These are phyloP conservation scores for Echinometra lucunter DNA, from an alignment of 53 echinoderm and acorn worm genomes.

Conservation along the genomic window DNA sequence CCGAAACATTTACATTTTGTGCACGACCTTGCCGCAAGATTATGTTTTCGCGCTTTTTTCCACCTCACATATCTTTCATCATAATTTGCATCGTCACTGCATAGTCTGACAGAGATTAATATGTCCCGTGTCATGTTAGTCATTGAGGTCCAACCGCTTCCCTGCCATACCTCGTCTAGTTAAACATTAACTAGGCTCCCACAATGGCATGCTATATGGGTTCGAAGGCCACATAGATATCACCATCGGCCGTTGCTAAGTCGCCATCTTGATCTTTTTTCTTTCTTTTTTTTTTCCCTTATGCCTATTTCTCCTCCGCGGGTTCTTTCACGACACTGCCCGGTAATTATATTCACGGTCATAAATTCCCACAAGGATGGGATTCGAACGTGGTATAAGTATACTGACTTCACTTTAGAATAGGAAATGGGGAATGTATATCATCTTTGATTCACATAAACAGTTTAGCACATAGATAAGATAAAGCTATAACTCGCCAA, in stretches of 20 bases:
- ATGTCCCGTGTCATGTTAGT: constrained; percentile 39
- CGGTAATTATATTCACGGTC: background rate
- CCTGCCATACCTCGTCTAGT: constrained; percentile 6
- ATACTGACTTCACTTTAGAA: background rate
- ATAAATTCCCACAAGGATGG: background rate
- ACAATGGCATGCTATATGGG: constrained; percentile 52
- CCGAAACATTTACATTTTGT: background rate
- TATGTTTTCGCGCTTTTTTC: background rate
- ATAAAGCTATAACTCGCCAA: background rate
- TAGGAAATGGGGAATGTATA: background rate
- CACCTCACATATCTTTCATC: background rate
- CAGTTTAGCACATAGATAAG: background rate
- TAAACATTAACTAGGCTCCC: constrained; percentile 60
- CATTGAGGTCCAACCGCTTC: constrained; percentile 38
- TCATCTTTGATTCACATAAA: background rate
- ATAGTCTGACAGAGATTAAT: constrained; percentile 62
- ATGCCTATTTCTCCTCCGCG: background rate
- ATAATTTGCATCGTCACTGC: constrained; percentile 49
- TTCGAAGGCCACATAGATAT: constrained; percentile 57
- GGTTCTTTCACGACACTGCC: background rate
- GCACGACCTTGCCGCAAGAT: background rate
- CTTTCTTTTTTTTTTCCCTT: background rate
- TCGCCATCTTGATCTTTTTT: constrained; percentile 47
- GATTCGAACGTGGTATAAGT: background rate
- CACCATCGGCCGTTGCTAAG: constrained; percentile 60